These are phyloP conservation scores for Littorina saxatilis DNA, from an alignment of 1,140 invertebrate genomes.

Conservation along the genomic window DNA sequence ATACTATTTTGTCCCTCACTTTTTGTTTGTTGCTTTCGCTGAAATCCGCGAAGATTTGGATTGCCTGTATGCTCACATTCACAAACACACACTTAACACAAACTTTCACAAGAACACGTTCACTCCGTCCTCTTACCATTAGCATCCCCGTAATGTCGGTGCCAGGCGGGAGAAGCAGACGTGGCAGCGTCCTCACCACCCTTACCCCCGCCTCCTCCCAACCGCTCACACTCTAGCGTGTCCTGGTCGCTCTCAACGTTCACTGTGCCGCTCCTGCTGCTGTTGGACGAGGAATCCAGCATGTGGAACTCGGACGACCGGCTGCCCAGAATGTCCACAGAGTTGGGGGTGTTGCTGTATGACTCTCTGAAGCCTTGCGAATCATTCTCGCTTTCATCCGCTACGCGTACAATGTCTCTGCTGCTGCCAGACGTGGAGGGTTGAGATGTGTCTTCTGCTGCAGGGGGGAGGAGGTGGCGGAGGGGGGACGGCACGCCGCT, in stretches of 20 bases:
- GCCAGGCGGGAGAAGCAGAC: not conserved
- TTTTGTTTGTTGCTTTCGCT: too few relatives aligned
- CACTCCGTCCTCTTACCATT: not conserved
- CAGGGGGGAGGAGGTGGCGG: not conserved
- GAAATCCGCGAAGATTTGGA: too few relatives aligned
- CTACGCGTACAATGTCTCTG: not conserved
- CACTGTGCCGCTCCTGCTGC: constrained; percentile 11
- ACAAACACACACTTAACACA: not conserved
- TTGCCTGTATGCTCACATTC: not conserved
- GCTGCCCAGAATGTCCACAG: constrained; percentile 23
- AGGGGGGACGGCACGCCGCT: not conserved
- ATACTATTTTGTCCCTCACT: too few relatives aligned
- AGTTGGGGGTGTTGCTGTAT: constrained; percentile 26
- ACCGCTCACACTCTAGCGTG: not conserved
- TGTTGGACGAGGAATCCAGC: constrained; percentile 30
- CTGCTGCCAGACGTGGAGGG: constrained; percentile 22
- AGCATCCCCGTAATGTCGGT: constrained; percentile 1
- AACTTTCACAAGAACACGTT: not conserved
- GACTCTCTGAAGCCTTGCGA: constrained; percentile 28
- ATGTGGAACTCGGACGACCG: constrained; percentile 22
- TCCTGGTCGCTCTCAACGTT: constrained; percentile 2
- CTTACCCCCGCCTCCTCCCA: not conserved
- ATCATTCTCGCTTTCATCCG: constrained; percentile 33
- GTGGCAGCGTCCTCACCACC: not conserved
- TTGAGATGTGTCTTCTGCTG: not conserved